These are phyloP conservation scores for Neolamprologus modestus DNA, from an alignment of 2,113 vertebrate genomes.

Conservation along the genomic window DNA sequence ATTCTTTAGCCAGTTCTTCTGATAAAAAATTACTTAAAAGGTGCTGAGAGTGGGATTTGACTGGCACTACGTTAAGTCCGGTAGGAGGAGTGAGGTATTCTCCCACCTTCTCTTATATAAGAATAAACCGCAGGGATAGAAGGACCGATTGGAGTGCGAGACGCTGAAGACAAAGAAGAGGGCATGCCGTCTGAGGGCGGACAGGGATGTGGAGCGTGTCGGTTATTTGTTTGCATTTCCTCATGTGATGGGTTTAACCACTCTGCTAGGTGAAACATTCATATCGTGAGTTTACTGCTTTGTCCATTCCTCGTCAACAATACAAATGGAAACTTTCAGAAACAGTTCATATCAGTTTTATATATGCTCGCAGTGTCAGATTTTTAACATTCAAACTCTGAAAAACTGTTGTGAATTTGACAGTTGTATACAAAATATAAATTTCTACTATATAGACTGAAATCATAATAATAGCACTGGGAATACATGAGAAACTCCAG, in stretches of 20 bases:
- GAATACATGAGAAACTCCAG: background rate
- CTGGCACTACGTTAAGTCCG: conserved; percentile 21
- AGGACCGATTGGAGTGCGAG: conserved; percentile 15
- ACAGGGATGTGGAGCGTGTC: background rate
- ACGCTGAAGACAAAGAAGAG: background rate
- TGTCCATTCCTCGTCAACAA: background rate
- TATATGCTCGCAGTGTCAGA: background rate
- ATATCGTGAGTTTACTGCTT: background rate
- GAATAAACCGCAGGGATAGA: conserved; percentile 9
- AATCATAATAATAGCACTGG: accelerated
- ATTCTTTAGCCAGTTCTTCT: conserved; percentile 28
- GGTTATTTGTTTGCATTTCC: conserved; percentile 16
- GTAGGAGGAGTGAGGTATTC: conserved; percentile 48
- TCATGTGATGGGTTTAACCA: background rate
- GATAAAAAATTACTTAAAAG: conserved; percentile 46
- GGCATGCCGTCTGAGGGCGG: background rate
- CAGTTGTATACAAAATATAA: background rate
- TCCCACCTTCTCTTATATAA: conserved; percentile 58
- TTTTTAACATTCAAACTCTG: background rate
- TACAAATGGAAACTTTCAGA: background rate
- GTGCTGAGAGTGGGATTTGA: conserved; percentile 49
- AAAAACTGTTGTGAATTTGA: background rate
- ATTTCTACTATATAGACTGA: background rate
- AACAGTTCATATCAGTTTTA: background rate
- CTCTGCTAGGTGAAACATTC: background rate